Conservation (phyloP, 1,140 invertebrate genomes). For the Scylla paramamosain region DNA sequence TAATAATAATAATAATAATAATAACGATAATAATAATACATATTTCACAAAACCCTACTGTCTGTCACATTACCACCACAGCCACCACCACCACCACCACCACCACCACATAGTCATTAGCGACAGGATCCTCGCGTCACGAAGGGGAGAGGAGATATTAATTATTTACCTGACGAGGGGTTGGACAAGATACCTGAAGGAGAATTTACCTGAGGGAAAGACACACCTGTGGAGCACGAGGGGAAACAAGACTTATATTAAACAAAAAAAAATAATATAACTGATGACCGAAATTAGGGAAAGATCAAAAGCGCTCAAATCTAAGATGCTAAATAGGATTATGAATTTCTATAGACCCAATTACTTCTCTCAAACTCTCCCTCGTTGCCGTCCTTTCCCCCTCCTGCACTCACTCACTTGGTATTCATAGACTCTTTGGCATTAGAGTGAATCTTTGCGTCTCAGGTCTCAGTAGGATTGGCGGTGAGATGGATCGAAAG, state of each 20-base stretch:
- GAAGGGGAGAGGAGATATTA: neutral
- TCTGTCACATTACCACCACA: neutral
- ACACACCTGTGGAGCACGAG: neutral
- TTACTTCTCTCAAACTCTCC: neutral
- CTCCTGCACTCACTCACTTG: neutral
- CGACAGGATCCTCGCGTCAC: neutral
- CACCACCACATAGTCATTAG: neutral
- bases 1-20: no score
- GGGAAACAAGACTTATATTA: no score
- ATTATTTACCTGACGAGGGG: neutral
- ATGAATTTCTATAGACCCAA: neutral
- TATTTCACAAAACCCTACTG: no score
- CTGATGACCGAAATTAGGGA: no score
- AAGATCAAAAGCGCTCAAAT: neutral
- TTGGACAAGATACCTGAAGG: neutral
- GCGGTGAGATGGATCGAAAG: neutral
- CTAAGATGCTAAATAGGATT: neutral
- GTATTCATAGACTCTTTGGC: slow-evolving; percentile 13
- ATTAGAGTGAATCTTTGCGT: slow-evolving; percentile 13
- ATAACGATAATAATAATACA: neutral
- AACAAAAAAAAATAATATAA: no score
- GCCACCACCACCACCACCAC: neutral
- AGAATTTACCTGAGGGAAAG: neutral
- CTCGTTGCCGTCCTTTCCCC: neutral
- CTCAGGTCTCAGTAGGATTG: slow-evolving; percentile 18